Percentiles rank a stretch among this genome's conserved stretches.
phyloP scores from a whole-genome alignment of 1,140 invertebrate genomes.

The Drosophila athabasca region DNA sequence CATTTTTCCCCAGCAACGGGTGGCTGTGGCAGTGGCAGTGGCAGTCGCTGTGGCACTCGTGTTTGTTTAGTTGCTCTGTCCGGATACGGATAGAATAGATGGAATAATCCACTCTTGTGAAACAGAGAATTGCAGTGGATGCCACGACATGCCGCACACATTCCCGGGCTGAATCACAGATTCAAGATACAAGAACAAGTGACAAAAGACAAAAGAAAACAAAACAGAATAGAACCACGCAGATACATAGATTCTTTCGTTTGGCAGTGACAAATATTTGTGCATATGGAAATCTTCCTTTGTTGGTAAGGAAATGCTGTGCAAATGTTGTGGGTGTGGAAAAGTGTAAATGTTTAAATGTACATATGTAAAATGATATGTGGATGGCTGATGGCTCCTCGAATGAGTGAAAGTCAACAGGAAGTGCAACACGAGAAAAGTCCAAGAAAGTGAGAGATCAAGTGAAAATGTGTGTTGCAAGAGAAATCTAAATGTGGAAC shows the following conservation, averaged over 20 bases:
- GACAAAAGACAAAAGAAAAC: slow-evolving; percentile 5
- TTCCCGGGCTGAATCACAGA: slow-evolving; percentile 11
- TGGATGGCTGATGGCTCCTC: too few relatives aligned
- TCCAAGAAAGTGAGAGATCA: slow-evolving; percentile 40
- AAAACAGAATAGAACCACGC: too few relatives aligned
- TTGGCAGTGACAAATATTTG: slow-evolving; percentile 46
- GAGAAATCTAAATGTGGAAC: too few relatives aligned
- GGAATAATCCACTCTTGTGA: slow-evolving; percentile 51
- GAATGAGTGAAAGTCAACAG: slow-evolving; percentile 38
- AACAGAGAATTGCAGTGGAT: slow-evolving; percentile 17
- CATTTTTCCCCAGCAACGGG: slow-evolving; percentile 55
- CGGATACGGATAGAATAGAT: slow-evolving; percentile 56
- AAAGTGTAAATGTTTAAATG: slow-evolving; percentile 12
- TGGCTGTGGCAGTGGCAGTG: slow-evolving; percentile 8
- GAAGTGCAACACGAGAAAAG: slow-evolving; percentile 33
- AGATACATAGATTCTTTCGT: slow-evolving; percentile 8
- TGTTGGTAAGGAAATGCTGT: slow-evolving; percentile 25
- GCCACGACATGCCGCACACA: slow-evolving; percentile 13
- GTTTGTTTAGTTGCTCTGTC: slow-evolving; percentile 63
- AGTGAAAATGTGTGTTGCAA: slow-evolving; percentile 24
- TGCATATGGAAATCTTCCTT: slow-evolving; percentile 39
- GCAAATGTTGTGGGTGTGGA: background rate
- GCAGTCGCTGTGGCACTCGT: slow-evolving; percentile 57
- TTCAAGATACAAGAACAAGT: slow-evolving; percentile 1
- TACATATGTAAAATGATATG: slow-evolving; percentile 39